phyloP scores from a whole-genome alignment of 2,113 vertebrate species.

The Emydura subglobosa region DNA sequence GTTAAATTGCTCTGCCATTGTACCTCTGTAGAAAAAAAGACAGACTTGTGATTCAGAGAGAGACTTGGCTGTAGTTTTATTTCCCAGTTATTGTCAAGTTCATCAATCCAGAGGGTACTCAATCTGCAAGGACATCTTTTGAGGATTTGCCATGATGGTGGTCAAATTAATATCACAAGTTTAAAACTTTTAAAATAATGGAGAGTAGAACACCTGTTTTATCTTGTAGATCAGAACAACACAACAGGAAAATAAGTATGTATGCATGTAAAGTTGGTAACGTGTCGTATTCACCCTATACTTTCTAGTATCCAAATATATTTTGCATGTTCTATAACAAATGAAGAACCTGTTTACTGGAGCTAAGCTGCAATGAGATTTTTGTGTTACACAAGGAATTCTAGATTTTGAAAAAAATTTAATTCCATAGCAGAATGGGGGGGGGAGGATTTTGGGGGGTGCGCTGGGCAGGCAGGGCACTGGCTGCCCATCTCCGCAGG shows the following conservation, averaged over 20 bases:
- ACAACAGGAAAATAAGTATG: background rate
- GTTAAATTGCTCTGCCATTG: background rate
- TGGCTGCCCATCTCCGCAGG: background rate
- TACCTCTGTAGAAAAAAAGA: background rate
- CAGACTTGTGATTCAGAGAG: background rate
- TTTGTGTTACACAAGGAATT: background rate
- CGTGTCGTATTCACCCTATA: background rate
- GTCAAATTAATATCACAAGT: background rate
- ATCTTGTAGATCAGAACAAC: background rate
- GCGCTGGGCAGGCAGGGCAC: background rate
- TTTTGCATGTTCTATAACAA: background rate
- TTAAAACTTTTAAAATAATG: background rate
- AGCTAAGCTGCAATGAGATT: background rate
- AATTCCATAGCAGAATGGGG: fast-evolving
- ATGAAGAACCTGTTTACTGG: background rate
- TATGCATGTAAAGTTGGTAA: background rate
- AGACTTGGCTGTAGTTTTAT: background rate
- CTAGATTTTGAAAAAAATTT: fast-evolving
- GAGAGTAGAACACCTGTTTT: background rate
- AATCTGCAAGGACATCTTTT: background rate
- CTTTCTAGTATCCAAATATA: background rate
- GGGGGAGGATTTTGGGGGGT: background rate
- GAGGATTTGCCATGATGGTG: background rate
- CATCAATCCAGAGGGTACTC: background rate
- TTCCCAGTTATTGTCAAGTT: background rate